phyloP scores from a whole-genome alignment of 2,797 vertebrate species.

The Setipinna tenuifilis region DNA sequence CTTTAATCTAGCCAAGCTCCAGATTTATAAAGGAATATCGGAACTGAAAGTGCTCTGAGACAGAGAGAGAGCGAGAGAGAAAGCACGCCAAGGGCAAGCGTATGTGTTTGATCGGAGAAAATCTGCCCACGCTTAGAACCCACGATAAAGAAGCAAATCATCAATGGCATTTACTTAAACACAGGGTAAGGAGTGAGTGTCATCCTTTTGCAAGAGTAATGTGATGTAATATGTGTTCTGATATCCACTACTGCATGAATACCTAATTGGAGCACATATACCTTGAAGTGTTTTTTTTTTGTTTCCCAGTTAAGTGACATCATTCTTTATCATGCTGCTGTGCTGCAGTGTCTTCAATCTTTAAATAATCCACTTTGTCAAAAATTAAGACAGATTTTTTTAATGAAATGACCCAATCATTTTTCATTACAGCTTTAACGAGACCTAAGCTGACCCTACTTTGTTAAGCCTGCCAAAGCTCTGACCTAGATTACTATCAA shows the following conservation, averaged over 20 bases:
- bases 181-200: conserved; percentile 27
- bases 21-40: conserved; percentile 47
- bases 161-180: conserved; percentile 13
- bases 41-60: conserved; percentile 28
- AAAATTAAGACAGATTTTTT: neutral
- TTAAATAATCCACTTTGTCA: neutral
- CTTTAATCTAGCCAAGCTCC: conserved; percentile 54
- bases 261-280: neutral
- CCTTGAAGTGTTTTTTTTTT: neutral
- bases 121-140: conserved; percentile 30
- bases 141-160: conserved; percentile 29
- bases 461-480: conserved; percentile 39
- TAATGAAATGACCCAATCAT: conserved; percentile 1
- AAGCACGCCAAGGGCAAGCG: conserved; percentile 27
- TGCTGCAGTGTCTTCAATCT: neutral
- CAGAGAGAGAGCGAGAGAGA: conserved; percentile 14
- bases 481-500: conserved; percentile 49
- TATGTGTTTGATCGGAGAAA: conserved; percentile 22
- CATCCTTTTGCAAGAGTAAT: conserved; percentile 31
- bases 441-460: conserved; percentile 30
- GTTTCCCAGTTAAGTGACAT: neutral
- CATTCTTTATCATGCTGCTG: neutral
- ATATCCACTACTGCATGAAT: neutral
- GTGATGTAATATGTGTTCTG: neutral
- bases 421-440: neutral